phyloP scores from a whole-genome alignment of 2,113 vertebrate species.

The Petaurus breviceps region DNA sequence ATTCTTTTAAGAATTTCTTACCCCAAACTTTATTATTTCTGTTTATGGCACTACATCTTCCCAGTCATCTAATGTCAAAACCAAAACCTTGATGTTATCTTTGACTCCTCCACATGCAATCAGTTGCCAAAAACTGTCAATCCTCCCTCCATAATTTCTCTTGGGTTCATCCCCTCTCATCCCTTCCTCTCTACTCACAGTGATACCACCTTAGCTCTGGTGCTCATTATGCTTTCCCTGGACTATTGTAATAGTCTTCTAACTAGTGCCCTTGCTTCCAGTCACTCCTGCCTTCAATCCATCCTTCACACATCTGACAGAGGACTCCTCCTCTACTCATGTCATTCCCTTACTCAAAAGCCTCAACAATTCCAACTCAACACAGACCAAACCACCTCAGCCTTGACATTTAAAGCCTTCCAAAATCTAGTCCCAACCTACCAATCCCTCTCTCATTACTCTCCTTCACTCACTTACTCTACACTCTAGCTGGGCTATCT shows the following conservation, averaged over 20 bases:
- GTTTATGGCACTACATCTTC: not conserved
- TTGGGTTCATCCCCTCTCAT: not conserved
- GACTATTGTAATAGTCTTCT: not conserved
- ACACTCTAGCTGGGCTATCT: not conserved
- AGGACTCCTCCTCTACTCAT: not conserved
- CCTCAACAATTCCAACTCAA: not conserved
- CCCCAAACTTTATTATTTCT: not conserved
- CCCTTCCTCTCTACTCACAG: not conserved
- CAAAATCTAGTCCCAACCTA: not conserved
- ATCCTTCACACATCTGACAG: not conserved
- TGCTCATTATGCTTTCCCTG: not conserved
- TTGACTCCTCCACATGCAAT: not conserved
- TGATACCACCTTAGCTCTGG: not conserved
- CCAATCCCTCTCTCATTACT: not conserved
- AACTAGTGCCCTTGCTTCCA: not conserved
- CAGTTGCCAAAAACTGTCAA: not conserved
- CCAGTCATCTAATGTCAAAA: not conserved
- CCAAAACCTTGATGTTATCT: not conserved
- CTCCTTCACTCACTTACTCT: not conserved
- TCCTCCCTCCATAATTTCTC: not conserved
- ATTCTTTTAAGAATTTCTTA: not conserved
- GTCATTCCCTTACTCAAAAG: not conserved
- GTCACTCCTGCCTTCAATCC: not conserved
- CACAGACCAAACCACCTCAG: not conserved
- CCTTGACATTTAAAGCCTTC: not conserved